phyloP scores from a whole-genome alignment of 1,140 invertebrate genomes.

The Drepana arcuata region DNA sequence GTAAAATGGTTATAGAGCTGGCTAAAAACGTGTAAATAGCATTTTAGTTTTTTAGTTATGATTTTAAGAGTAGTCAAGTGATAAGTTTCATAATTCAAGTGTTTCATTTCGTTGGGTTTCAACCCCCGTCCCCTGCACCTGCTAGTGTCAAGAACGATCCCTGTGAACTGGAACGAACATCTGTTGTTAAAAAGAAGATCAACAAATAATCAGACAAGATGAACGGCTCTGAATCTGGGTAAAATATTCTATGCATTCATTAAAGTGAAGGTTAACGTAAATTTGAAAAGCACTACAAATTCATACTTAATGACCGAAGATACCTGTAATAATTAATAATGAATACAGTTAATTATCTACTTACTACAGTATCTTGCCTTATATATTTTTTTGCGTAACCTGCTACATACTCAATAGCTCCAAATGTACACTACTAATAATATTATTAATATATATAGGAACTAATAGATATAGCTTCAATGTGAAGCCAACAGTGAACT shows the following conservation, averaged over 20 bases:
- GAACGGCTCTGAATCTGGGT: constrained; percentile 87
- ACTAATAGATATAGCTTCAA: too few relatives aligned
- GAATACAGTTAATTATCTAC: too few relatives aligned
- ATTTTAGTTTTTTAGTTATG: constrained; percentile 47
- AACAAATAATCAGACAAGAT: constrained; percentile 62
- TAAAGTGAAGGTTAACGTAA: too few relatives aligned
- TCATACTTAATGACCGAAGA: too few relatives aligned
- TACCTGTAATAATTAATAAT: too few relatives aligned
- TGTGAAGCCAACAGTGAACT: too few relatives aligned
- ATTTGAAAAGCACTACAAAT: too few relatives aligned
- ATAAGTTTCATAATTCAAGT: constrained; percentile 30
- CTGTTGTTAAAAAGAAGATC: constrained; percentile 20
- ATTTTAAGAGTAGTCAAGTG: constrained; percentile 45
- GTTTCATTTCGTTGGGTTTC: constrained; percentile 23
- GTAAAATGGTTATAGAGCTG: constrained; percentile 54
- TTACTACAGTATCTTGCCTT: too few relatives aligned
- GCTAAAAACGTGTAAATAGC: constrained; percentile 42
- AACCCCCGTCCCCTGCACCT: constrained; percentile 30
- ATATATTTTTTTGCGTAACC: too few relatives aligned
- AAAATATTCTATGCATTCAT: constrained; percentile 43
- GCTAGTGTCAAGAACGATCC: constrained; percentile 23
- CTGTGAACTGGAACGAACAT: constrained; percentile 18
- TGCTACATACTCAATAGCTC: too few relatives aligned
- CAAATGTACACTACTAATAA: too few relatives aligned
- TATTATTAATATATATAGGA: too few relatives aligned